Conservation (phyloP, 2,888 invertebrate genomes). For the Bombylius major region DNA sequence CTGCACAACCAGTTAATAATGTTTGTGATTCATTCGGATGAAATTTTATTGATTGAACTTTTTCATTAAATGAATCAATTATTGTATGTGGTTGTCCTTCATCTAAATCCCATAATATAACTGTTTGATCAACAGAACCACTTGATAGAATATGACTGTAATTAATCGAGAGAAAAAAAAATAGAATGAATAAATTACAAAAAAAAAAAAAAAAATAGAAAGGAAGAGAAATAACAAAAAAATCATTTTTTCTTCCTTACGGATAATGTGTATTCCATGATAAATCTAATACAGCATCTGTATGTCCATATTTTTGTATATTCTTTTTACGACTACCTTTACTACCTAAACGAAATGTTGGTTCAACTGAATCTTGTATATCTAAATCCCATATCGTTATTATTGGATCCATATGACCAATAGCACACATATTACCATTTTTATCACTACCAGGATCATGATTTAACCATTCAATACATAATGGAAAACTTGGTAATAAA, state of each 20-base stretch:
- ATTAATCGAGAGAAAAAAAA: neutral
- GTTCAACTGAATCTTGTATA: constrained; percentile 80
- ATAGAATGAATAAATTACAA: neutral
- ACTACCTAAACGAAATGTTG: constrained; percentile 67
- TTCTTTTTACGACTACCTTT: constrained; percentile 62
- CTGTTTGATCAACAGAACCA: constrained; percentile 80
- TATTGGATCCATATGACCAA: constrained; percentile 84
- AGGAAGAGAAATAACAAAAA: neutral
- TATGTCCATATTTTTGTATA: constrained; percentile 60
- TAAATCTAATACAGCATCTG: constrained; percentile 79
- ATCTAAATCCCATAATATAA: constrained; percentile 86
- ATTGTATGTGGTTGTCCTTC: constrained; percentile 62
- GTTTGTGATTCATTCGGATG: constrained; percentile 73
- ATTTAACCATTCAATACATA: constrained; percentile 87
- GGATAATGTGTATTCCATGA: constrained; percentile 76
- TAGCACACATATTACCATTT: constrained; percentile 74
- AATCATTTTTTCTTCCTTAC: constrained; percentile 32
- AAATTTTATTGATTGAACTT: constrained; percentile 75
- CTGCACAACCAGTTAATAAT: constrained; percentile 72
- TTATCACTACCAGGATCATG: constrained; percentile 65
- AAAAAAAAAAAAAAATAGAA: neutral
- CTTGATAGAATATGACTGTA: constrained; percentile 76
- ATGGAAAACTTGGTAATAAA: constrained; percentile 74
- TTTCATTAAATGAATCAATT: constrained; percentile 61
- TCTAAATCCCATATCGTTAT: constrained; percentile 98